Percentiles rank a stretch among this genome's conserved stretches.
phyloP scores from a whole-genome alignment of 2,797 vertebrate species.

The Megaceryle alcyon region DNA sequence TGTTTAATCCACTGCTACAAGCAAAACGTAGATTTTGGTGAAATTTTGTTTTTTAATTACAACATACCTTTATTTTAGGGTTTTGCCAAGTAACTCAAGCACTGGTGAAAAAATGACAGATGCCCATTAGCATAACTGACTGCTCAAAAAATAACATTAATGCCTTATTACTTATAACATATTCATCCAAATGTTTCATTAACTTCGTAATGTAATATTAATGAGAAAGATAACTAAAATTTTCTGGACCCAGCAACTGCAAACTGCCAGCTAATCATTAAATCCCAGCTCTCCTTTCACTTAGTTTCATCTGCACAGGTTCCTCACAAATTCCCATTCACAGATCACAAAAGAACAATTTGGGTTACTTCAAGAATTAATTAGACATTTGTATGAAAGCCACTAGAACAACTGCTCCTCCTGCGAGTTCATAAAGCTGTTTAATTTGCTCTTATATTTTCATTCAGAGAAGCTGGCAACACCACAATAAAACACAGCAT shows the following conservation, averaged over 20 bases:
- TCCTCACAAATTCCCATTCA: slow-evolving; percentile 76
- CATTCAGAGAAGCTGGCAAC: slow-evolving; percentile 78
- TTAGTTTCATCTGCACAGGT: slow-evolving; percentile 71
- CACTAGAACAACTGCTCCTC: slow-evolving; percentile 83
- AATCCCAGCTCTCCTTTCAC: slow-evolving; percentile 61
- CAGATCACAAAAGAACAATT: slow-evolving; percentile 81
- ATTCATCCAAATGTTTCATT: slow-evolving; percentile 86
- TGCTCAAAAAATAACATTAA: slow-evolving; percentile 79
- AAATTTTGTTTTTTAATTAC: background rate
- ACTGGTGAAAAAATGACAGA: slow-evolving; percentile 74
- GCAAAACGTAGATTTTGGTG: background rate
- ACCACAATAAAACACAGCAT: slow-evolving; percentile 74
- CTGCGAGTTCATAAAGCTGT: slow-evolving; percentile 77
- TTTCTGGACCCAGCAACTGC: slow-evolving; percentile 63
- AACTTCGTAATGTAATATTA: slow-evolving; percentile 82
- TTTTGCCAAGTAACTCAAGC: slow-evolving; percentile 19
- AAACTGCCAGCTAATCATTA: slow-evolving; percentile 75
- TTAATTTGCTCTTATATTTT: slow-evolving; percentile 80
- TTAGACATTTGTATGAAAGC: slow-evolving; percentile 79
- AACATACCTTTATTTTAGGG: slow-evolving; percentile 28
- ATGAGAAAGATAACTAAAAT: slow-evolving; percentile 79
- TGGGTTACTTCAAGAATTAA: slow-evolving; percentile 80
- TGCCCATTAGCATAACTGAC: slow-evolving; percentile 81
- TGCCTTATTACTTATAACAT: slow-evolving; percentile 83
- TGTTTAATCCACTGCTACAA: background rate